Evolutionary conservation across 2,113 vertebrate genomes (phyloP), one percentile per base, ranked within the genome.

Genomic region (Epinephelus cyanopodus): DNA sequence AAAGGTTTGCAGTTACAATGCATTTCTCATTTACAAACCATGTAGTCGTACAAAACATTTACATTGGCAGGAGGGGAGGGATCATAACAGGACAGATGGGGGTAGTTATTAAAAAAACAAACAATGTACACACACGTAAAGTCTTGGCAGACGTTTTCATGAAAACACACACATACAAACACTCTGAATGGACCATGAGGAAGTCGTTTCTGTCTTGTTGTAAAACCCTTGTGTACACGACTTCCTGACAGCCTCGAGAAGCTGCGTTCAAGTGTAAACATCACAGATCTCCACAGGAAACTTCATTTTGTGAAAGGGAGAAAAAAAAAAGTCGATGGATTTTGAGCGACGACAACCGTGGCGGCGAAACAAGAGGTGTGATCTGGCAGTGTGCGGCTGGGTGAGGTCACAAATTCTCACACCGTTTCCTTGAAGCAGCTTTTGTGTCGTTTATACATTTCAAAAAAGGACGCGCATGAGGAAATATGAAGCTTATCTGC

Each of bases 11-110:
- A 75, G 85, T 75, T 91, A 86, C 90, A 89, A 90, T 90, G 87
- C 78, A 75, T 92, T 90, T 89, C 52, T 87, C 77, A 91, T 92
- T 68, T 94, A 94, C 89, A 95, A 95, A 95, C 86, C 83, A 93
- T 89, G 73, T 71, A 87, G 77, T 92, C 71, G 76, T 95, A 95
- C 92, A 95, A 95, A 96, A 93, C 92, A 90, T 81, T 84, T 83
- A 93, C 92, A 91, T 68, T 67, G 53, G 70, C 74, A 48, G 57
- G 57, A 53, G 56, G 83, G n/a, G 72, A 69, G 52, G 72, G 70
- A 11, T 63, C 70, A 61, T 61, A 53, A 80, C 45, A 54, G 67
- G 77, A 82, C 75, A 63, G 70, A 54, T 50, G 62, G 62, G 72
- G 66, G 42, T 42, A 13, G 33, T 48, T 53, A 61, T 67, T 8